Conservation (phyloP, 2,888 invertebrate genomes). For the Zelleria hepariella region DNA sequence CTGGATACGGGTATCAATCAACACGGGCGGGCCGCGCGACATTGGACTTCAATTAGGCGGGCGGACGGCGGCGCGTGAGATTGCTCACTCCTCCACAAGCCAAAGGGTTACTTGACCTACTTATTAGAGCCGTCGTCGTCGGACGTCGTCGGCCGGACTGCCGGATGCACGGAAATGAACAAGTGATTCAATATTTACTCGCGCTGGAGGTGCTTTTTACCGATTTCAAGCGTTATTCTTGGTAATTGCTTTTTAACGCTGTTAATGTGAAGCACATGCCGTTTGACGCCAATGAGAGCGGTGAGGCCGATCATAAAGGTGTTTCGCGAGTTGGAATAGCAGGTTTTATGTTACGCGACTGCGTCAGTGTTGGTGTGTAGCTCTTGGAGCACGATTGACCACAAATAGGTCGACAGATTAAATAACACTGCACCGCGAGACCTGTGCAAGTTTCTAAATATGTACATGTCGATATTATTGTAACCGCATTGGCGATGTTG, state of each 20-base stretch:
- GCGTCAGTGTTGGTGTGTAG: background rate
- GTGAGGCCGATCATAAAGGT: slow-evolving; percentile 8
- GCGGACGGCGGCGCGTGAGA: slow-evolving; percentile 62
- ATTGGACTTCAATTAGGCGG: slow-evolving; percentile 72
- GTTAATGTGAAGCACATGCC: background rate
- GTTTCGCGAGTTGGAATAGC: slow-evolving; percentile 7
- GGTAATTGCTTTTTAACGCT: background rate
- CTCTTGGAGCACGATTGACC: slow-evolving; percentile 44
- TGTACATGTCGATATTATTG: slow-evolving; percentile 55
- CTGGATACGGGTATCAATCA: slow-evolving; percentile 56
- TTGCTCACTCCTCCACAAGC: slow-evolving; percentile 36
- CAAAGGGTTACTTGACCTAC: slow-evolving; percentile 69
- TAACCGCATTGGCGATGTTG: slow-evolving; percentile 53
- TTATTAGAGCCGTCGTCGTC: slow-evolving; percentile 45
- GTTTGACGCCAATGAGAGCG: background rate
- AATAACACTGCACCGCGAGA: slow-evolving; percentile 46
- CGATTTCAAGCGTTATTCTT: background rate
- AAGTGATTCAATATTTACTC: slow-evolving; percentile 42
- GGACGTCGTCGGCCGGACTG: slow-evolving; percentile 41
- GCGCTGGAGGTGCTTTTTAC: slow-evolving; percentile 6
- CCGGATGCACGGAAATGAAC: slow-evolving; percentile 41
- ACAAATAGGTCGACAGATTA: slow-evolving; percentile 65
- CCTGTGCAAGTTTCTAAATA: slow-evolving; percentile 63
- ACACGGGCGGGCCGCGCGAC: slow-evolving; percentile 65
- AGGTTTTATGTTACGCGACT: slow-evolving; percentile 14